phyloP scores from a whole-genome alignment of 2,797 vertebrate species.

The Esox lucius region DNA sequence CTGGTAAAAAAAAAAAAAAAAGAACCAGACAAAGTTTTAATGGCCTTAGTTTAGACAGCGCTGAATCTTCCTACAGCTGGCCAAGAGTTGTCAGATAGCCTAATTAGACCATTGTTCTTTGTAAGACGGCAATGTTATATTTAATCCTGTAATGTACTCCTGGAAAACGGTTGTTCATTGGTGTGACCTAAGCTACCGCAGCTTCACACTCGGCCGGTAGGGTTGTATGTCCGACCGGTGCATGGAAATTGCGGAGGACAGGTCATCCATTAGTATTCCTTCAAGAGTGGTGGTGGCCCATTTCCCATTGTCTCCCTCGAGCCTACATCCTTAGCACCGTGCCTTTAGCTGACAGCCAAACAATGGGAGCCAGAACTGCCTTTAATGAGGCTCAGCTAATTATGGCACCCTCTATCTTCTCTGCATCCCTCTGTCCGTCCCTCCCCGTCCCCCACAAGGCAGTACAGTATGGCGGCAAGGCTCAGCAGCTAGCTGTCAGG shows the following conservation, averaged over 20 bases:
- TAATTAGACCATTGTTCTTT: constrained; percentile 59
- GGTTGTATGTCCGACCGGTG: constrained; percentile 33
- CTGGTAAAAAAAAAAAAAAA: constrained; percentile 53
- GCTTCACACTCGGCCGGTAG: neutral
- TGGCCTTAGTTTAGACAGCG: constrained; percentile 40
- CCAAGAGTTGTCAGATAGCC: constrained; percentile 40
- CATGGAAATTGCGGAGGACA: constrained; percentile 43
- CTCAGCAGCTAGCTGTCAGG: constrained; percentile 23
- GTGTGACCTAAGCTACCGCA: constrained; percentile 11
- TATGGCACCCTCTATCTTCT: constrained; percentile 44
- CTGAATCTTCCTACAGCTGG: constrained; percentile 24
- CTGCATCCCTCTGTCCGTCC: constrained; percentile 21
- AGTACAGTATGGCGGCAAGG: constrained; percentile 35
- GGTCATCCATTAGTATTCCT: constrained; percentile 40
- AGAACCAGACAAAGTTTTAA: constrained; percentile 16
- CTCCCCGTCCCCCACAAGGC: constrained; percentile 27
- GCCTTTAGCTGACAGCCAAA: constrained; percentile 62
- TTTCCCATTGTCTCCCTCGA: constrained; percentile 37
- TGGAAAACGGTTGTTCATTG: constrained; percentile 35
- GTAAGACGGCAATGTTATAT: constrained; percentile 6
- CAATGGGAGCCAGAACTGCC: constrained; percentile 58
- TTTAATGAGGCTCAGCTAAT: constrained; percentile 67
- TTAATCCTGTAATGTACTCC: constrained; percentile 25
- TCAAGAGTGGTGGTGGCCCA: constrained; percentile 21
- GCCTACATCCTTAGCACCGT: constrained; percentile 39